Percentiles rank a stretch among this genome's conserved stretches.
These are phyloP conservation scores for Macrosiphum euphorbiae DNA, from an alignment of 2,888 invertebrate genomes.

Conservation along the genomic window DNA sequence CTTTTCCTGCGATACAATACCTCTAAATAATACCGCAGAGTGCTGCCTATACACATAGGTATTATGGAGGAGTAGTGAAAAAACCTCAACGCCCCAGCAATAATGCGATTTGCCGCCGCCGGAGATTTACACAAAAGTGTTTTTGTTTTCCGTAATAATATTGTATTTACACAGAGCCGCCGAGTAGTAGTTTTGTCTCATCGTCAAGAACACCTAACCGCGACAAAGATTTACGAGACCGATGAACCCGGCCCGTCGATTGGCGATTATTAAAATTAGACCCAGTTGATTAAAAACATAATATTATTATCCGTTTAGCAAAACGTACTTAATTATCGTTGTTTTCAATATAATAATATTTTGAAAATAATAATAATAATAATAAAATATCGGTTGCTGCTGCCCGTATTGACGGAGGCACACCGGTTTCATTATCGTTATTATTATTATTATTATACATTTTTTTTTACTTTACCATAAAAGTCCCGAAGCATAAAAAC, in stretches of 20 bases:
- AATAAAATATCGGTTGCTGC: not conserved
- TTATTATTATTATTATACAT: not conserved
- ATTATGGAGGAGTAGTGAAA: not conserved
- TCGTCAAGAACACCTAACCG: not conserved
- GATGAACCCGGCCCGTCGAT: not conserved
- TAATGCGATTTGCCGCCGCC: not conserved
- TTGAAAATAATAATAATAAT: slow-evolving; percentile 10
- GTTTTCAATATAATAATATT: slow-evolving; percentile 31
- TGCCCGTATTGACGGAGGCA: not conserved
- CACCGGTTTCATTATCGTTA: slow-evolving; percentile 50
- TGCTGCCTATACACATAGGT: not conserved
- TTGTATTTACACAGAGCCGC: not conserved
- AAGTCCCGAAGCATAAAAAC: slow-evolving; percentile 44
- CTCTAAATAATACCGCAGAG: not conserved
- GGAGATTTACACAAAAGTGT: not conserved
- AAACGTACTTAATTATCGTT: slow-evolving; percentile 25
- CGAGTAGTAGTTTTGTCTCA: not conserved
- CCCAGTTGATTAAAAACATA: not conserved
- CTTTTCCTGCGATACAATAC: not conserved
- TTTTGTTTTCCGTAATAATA: not conserved
- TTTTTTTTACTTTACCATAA: slow-evolving; percentile 49
- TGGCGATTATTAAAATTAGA: slow-evolving; percentile 10
- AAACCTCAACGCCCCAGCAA: not conserved
- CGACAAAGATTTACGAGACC: not conserved
- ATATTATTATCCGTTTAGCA: not conserved